Percentiles rank a stretch among this genome's conserved stretches.
Evolutionary conservation across 1,140 invertebrate species (phyloP).

Genomic region (Panulirus ornatus): DNA sequence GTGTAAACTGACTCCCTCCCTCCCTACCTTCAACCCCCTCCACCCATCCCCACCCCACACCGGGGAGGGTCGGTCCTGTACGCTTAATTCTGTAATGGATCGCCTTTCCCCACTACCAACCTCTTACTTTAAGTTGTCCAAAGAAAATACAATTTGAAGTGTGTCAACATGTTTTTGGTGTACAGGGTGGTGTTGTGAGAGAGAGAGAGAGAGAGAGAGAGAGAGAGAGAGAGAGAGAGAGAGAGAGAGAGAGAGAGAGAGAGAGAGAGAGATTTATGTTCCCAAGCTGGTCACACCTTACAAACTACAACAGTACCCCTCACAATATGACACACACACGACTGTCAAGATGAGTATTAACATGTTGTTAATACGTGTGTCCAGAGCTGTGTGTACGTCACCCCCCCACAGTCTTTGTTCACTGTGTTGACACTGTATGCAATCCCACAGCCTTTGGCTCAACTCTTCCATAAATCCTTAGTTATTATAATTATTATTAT

Average conservation of each 20-base stretch:
- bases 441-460: too few relatives aligned
- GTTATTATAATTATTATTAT: too few relatives aligned
- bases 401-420: too few relatives aligned
- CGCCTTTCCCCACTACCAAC: conserved; percentile 24
- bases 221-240: too few relatives aligned
- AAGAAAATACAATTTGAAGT: conserved; percentile 63
- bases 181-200: not conserved
- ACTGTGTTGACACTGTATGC: too few relatives aligned
- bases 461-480: too few relatives aligned
- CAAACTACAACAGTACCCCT: too few relatives aligned
- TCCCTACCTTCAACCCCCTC: not conserved
- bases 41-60: not conserved
- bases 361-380: too few relatives aligned
- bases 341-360: too few relatives aligned
- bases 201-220: not conserved
- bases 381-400: too few relatives aligned
- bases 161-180: conserved; percentile 63
- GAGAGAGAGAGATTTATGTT: not conserved
- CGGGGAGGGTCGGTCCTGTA: not conserved
- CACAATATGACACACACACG: too few relatives aligned
- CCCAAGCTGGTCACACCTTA: too few relatives aligned
- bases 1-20: conserved; percentile 48
- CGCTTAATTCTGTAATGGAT: conserved; percentile 61
- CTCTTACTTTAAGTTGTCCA: conserved; percentile 44
- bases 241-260: not conserved